Evolutionary conservation across 2,797 vertebrate species (phyloP).

Genomic region (Acipenser transmontanus): DNA sequence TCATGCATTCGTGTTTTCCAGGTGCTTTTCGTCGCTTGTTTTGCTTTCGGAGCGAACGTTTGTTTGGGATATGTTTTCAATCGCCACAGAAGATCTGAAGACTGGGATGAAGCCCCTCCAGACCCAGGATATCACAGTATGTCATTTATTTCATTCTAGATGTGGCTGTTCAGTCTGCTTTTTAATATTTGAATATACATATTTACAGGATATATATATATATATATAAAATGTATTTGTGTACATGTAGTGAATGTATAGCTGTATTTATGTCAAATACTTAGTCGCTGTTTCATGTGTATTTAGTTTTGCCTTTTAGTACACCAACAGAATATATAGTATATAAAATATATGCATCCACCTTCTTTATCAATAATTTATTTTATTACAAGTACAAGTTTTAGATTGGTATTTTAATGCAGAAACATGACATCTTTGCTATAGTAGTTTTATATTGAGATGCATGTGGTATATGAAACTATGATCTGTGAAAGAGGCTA

Average conservation of each 20-base stretch:
- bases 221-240: too few species aligned
- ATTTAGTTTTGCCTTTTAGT: too few species aligned
- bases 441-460: not conserved
- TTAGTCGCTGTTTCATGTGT: too few species aligned
- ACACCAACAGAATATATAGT: too few species aligned
- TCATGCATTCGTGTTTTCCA: conserved; percentile 31
- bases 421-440: too few species aligned
- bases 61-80: conserved; percentile 68
- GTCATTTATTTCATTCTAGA: too few species aligned
- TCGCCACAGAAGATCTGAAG: conserved; percentile 70
- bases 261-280: too few species aligned
- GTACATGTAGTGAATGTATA: too few species aligned
- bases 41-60: conserved; percentile 61
- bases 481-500: not conserved
- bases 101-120: conserved; percentile 59
- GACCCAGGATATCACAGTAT: not conserved
- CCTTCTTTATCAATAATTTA: not conserved
- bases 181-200: too few species aligned
- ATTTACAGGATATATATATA: too few species aligned
- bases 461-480: conserved; percentile 1
- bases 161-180: too few species aligned
- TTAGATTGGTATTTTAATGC: too few species aligned
- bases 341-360: conserved; percentile 4
- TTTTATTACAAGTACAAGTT: not conserved
- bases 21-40: conserved; percentile 68